Evolutionary conservation across 2,888 invertebrate genomes (phyloP).

Genomic region (Pegoplata infirma): DNA sequence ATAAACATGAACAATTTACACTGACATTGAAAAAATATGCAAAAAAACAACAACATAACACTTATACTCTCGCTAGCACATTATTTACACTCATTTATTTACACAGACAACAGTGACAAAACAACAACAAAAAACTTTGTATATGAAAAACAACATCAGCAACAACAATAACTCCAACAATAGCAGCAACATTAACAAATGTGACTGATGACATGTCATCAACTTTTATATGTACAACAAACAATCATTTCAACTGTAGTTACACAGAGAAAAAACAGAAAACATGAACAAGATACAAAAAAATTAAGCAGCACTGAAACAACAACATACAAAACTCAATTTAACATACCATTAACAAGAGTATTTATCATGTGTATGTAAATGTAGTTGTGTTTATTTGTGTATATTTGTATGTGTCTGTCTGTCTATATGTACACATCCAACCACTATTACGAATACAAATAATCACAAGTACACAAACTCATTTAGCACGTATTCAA

Average conservation of each 20-base stretch:
- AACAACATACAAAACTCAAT: conserved; percentile 53
- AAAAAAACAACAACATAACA: conserved; percentile 28
- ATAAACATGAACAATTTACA: conserved; percentile 61
- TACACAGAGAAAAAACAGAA: conserved; percentile 8
- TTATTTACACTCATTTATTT: conserved; percentile 61
- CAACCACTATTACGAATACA: conserved; percentile 2
- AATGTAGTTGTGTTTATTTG: conserved; percentile 7
- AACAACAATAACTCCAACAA: conserved; percentile 34
- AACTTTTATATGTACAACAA: conserved; percentile 62
- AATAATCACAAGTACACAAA: conserved; percentile 42
- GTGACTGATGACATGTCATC: conserved; percentile 67
- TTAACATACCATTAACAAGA: conserved; percentile 62
- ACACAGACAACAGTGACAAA: conserved; percentile 53
- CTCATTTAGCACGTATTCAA: conserved; percentile 59
- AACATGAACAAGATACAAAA: conserved; percentile 9
- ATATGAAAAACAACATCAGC: conserved; percentile 5
- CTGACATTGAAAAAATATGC: conserved; percentile 65
- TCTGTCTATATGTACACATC: not conserved
- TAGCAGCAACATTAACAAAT: conserved; percentile 39
- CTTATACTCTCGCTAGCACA: conserved; percentile 25
- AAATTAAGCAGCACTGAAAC: conserved; percentile 28
- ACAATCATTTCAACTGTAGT: conserved; percentile 46
- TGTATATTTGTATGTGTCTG: conserved; percentile 1
- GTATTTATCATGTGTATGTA: conserved; percentile 51
- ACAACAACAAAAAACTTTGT: conserved; percentile 15